A percentile compares a stretch with the other conserved stretches of the same genome.
Evolutionary conservation across 2,113 vertebrate species (phyloP).

Genomic region (Recurvirostra avosetta): DNA sequence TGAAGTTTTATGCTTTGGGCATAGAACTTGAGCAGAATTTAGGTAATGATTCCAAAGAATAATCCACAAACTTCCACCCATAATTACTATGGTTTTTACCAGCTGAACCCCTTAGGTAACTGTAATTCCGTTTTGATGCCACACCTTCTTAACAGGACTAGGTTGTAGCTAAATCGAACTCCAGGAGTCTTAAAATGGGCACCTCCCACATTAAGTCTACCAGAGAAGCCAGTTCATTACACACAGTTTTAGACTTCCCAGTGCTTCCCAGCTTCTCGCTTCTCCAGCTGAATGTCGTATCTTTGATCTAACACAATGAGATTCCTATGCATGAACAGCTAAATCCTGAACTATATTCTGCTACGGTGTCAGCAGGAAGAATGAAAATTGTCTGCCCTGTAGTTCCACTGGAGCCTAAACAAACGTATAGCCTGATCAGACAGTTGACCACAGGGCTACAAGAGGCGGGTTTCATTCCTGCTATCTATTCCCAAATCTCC

Average conservation of each 20-base stretch:
- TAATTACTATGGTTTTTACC: neutral
- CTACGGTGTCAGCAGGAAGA: neutral
- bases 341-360: neutral
- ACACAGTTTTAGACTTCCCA: neutral
- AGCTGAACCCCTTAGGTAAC: neutral
- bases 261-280: neutral
- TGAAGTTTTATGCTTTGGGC: neutral
- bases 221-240: neutral
- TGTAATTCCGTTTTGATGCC: neutral
- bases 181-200: neutral
- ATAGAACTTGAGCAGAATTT: neutral
- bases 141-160: neutral
- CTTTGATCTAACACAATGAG: neutral
- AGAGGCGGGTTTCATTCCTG: neutral
- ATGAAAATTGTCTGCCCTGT: neutral
- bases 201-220: neutral
- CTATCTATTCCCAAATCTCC: neutral
- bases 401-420: neutral
- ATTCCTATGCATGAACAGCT: neutral
- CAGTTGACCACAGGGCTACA: neutral
- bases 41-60: neutral
- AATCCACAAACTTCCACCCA: neutral
- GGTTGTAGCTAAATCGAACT: neutral
- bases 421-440: neutral
- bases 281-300: neutral